phyloP scores from a whole-genome alignment of 2,113 vertebrate species.

The Rhipidura dahli region DNA sequence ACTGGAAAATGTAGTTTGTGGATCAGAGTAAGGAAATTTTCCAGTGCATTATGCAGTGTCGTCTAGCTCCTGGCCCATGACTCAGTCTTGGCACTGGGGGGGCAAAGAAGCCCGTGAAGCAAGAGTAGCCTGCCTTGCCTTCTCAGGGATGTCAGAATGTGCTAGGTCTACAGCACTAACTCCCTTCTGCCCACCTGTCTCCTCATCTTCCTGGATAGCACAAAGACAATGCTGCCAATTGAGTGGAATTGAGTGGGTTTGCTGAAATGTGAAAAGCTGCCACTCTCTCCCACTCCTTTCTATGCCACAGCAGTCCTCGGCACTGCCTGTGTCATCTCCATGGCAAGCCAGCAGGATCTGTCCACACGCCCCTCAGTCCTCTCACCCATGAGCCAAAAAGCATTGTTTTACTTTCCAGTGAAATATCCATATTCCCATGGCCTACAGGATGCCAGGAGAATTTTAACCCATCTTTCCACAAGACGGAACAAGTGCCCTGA shows the following conservation, averaged over 20 bases:
- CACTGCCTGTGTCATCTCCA: not conserved
- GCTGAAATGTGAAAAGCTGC: not conserved
- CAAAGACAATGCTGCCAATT: not conserved
- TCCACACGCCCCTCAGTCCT: accelerated
- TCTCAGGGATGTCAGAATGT: not conserved
- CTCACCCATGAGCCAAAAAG: not conserved
- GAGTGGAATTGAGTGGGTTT: accelerated
- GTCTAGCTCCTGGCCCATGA: not conserved
- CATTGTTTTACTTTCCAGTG: not conserved
- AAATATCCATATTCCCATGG: not conserved
- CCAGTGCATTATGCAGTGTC: not conserved
- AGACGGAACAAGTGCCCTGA: not conserved
- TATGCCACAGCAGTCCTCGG: accelerated
- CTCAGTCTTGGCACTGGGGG: not conserved
- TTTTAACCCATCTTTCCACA: not conserved
- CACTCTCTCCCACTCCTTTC: not conserved
- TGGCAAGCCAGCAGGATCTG: not conserved
- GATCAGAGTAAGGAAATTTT: not conserved
- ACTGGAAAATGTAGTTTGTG: not conserved
- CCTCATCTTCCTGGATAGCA: not conserved
- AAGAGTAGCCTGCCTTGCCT: not conserved
- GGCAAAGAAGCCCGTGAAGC: not conserved
- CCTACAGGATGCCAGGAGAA: not conserved
- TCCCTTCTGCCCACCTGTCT: not conserved
- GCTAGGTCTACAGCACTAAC: not conserved